A percentile compares a stretch with the other conserved stretches of the same genome.
These are phyloP conservation scores for Hemicrepidius hirtus DNA, from an alignment of 2,888 invertebrate genomes.

Conservation along the genomic window DNA sequence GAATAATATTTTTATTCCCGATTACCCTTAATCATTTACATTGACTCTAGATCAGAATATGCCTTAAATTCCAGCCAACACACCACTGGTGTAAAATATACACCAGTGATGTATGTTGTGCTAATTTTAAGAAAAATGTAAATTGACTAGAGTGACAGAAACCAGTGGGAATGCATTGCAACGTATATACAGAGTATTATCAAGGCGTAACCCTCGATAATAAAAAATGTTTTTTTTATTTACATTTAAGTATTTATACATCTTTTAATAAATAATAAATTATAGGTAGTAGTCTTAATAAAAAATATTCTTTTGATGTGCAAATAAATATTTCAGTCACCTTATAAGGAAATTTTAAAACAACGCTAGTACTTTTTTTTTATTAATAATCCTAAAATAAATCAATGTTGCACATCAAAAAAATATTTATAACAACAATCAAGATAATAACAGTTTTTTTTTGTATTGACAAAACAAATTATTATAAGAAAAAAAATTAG, in stretches of 20 bases:
- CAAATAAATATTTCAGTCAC: slow-evolving; percentile 46
- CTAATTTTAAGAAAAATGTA: slow-evolving; percentile 51
- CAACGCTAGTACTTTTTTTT: not conserved
- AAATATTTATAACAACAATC: slow-evolving; percentile 26
- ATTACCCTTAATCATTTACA: slow-evolving; percentile 69
- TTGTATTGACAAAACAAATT: not conserved
- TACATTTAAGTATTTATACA: slow-evolving; percentile 57
- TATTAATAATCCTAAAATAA: slow-evolving; percentile 44
- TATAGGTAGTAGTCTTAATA: slow-evolving; percentile 34
- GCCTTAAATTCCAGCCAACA: slow-evolving; percentile 60
- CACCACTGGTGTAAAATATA: slow-evolving; percentile 44
- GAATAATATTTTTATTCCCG: slow-evolving; percentile 64
- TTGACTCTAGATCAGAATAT: slow-evolving; percentile 68
- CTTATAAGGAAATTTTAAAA: slow-evolving; percentile 33
- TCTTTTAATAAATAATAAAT: slow-evolving; percentile 44
- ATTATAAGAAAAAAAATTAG: not conserved
- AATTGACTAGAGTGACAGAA: slow-evolving; percentile 70
- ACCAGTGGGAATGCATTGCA: slow-evolving; percentile 69
- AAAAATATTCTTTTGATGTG: slow-evolving; percentile 34
- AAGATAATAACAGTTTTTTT: slow-evolving; percentile 1
- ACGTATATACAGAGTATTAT: slow-evolving; percentile 65
- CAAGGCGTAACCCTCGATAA: slow-evolving; percentile 51
- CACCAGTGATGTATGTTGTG: slow-evolving; percentile 36
- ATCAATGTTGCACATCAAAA: slow-evolving; percentile 39
- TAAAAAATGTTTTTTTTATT: slow-evolving; percentile 57